Evolutionary conservation across 2,888 invertebrate species (phyloP), one percentile per base, ranked within the genome.

Genomic region (Leptinotarsa juncta): DNA sequence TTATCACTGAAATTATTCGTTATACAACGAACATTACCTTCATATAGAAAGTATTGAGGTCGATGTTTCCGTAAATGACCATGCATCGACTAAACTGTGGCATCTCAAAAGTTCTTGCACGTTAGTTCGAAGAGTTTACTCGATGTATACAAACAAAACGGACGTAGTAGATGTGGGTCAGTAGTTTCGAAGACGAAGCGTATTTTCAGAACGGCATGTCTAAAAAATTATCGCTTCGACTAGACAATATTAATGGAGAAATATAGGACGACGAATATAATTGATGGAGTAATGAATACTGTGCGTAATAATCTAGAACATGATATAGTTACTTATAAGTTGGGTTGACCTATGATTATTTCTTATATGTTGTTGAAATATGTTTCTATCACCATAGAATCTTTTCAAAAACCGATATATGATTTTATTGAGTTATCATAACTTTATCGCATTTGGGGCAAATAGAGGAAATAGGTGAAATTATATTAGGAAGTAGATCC

Each of bases 111-210:
- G 62, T 62, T 62, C 62, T 42, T 62, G 62, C 62, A 62, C 62
- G 62, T 62, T 62, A 62, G 62, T 26, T 42, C 20, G 62, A 62
- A 32, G 42, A 32, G 32, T 62, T 62, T 16, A n/a, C 62, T 57
- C 16, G 26, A 23, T 62, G 62, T 62, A 62, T 62, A 62, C 42
- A 62, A 62, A 62, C 57, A 62, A 62, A 42, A 62, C 74, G 75
- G 71, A 71, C 23, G 70, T 73, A 50, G 79, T 26, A 26, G 7
- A 80, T 80, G 80, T 80, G 77, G 80, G 80, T 80, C 80, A 80
- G 71, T 77, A 74, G 78, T 76, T 77, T 72, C 76, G 80, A 80
- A 78, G 80, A 73, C 74, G 79, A 79, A 74, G 69, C 71, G 55
- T 55, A 70, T 72, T 73, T 77, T 78, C 72, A 75, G 69, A 69